Evolutionary conservation across 2,888 invertebrate species (phyloP), one percentile per base, ranked within the genome.

Genomic region (Anaspis maculata): DNA sequence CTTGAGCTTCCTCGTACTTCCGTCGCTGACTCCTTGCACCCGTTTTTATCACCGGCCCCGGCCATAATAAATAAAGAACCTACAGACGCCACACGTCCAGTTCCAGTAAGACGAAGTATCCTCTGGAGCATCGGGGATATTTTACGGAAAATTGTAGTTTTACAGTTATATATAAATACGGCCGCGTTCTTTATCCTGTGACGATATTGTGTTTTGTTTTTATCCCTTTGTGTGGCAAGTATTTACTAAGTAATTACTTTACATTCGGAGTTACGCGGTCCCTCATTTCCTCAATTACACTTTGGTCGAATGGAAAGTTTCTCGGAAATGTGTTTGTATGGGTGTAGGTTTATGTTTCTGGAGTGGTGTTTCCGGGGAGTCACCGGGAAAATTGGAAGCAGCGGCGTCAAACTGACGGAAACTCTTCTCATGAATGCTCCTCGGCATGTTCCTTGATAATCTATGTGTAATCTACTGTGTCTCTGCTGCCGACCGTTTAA

Each of bases 71-170:
- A 35, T 35, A 35, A 30, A 25, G 31, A 36, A 27, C 26, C 11
- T 30, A 15, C 27, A 27, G 32, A 36, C 31, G 31, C 28, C 32
- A 25, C 38, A 38, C 38, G 38, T 38, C 28, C 38, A 15, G 31
- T 25, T 32, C 29, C 24, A 38, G 30, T 21, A 34, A 34, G 34
- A 38, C 30, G 28, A 24, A 34, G 30, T 13, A 36, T 27, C 23
- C 39, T 23, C 32, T n/a, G 13, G 22, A 24, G 36, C 30, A 13
- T 19, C 27, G 13, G 9, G 29, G 32, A 36, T 41, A 36, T 41
- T 39, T 41, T 32, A 37, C 30, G 27, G 38, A 29, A 41, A 41
- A 43, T 43, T 41, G 38, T 29, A 29, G 28, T 35, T 38, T 39
- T 41, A 31, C 43, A 36, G 39, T 30, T 36, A 34, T 34, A 38